Base-by-base conservation (phyloP, 2,797 vertebrate species). In the Triplophysa yarkandensis region DNA sequence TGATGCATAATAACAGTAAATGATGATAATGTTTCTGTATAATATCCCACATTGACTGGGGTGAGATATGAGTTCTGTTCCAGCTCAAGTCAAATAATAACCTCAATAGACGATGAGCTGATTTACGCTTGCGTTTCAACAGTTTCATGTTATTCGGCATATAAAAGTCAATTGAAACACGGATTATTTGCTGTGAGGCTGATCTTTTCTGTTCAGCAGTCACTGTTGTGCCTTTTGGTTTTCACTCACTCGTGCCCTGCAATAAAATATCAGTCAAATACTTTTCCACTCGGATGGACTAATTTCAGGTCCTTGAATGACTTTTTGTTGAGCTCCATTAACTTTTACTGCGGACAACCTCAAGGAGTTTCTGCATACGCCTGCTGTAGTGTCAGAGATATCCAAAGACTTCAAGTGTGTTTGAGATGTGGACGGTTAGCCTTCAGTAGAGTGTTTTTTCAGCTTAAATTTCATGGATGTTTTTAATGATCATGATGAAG, bases 261-360 rank as follows among this genome's bases (percentile, higher is more conserved):
- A 82, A 85, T 85, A 84, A 85, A 83, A 86, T 81, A 84, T 83
- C 79, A 83, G 85, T 85, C 80, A 87, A 85, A 84, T 82, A 78
- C 46, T 78, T 83, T 76, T 74, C 76, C 63, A 81, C 79, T 82
- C 71, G 71, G 64, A 60, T 71, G 74, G 77, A 71, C 83, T 84
- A 85, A 85, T 86, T 87, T 84, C 79, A 80, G 77, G 79, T 80
- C 83, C 82, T 85, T 82, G 77, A 78, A 82, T 82, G 78, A 79
- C 81, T 81, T 86, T 84, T 81, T 43, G 84, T 85, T 87, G 78
- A 79, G 78, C 72, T 83, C 81, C 83, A 85, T 86, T 81, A 84
- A 85, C 74, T 83, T 85, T 86, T 84, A 86, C 76, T 81, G 74
- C 80, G 82, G 82, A 85, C 83, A 82, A 79, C 77, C 76, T 83